phyloP scores from a whole-genome alignment of 2,797 vertebrate species.

The Channa striata region DNA sequence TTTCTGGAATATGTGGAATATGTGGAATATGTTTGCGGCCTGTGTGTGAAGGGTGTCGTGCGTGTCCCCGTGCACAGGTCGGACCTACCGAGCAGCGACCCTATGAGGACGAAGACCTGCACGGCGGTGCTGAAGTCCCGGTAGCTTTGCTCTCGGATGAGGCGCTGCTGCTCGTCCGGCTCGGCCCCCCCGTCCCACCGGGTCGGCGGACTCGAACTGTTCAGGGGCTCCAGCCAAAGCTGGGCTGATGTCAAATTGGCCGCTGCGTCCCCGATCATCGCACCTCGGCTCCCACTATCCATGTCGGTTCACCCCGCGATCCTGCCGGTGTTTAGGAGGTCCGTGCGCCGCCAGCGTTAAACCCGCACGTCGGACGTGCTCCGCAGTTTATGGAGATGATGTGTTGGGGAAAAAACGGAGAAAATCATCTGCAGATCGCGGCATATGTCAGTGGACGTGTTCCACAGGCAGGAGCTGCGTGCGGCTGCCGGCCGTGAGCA shows the following conservation, averaged over 20 bases:
- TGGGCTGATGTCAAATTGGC: conserved; percentile 73
- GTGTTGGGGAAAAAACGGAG: not conserved
- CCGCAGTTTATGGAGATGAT: not conserved
- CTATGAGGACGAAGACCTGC: conserved; percentile 93
- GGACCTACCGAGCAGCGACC: conserved; percentile 91
- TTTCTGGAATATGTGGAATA: no score
- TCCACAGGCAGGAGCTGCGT: conserved; percentile 13
- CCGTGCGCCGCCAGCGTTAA: conserved; percentile 30
- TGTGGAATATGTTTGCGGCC: not conserved
- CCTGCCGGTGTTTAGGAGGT: conserved; percentile 16
- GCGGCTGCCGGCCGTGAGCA: conserved; percentile 17
- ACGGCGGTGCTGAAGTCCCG: conserved; percentile 91
- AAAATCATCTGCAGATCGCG: conserved; percentile 6
- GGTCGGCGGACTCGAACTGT: conserved; percentile 80
- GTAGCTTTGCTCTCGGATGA: conserved; percentile 87
- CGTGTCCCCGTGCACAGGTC: not conserved
- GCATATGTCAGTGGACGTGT: conserved; percentile 14
- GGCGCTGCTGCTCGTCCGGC: conserved; percentile 54
- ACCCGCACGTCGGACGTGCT: conserved; percentile 38
- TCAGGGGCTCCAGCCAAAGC: conserved; percentile 77
- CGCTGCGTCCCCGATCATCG: conserved; percentile 78
- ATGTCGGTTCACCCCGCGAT: conserved; percentile 62
- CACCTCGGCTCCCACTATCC: conserved; percentile 82
- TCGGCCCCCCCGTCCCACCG: conserved; percentile 74
- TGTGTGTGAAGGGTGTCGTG: not conserved